Conservation (phyloP, 2,888 invertebrate species). For the Phaonia tiefii region DNA sequence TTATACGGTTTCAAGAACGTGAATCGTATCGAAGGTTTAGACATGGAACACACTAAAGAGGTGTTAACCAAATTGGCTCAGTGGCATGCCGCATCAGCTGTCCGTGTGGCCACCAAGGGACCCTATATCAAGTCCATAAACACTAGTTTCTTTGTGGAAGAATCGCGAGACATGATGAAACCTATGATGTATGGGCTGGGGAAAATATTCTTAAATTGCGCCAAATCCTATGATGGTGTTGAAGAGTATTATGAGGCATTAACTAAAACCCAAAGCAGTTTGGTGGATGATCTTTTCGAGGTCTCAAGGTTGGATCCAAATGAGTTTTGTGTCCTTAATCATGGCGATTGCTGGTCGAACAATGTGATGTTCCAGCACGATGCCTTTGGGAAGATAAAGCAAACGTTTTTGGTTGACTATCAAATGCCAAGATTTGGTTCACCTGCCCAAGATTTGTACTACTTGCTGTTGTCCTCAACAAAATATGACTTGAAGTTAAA, state of each 20-base stretch:
- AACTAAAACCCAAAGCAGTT: constrained; percentile 56
- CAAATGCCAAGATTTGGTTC: constrained; percentile 75
- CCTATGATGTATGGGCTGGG: constrained; percentile 46
- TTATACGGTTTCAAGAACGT: constrained; percentile 70
- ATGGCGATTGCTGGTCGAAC: constrained; percentile 78
- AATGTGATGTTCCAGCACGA: constrained; percentile 77
- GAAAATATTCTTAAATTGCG: constrained; percentile 57
- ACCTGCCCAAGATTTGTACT: constrained; percentile 74
- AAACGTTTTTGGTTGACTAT: constrained; percentile 75
- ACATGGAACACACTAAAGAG: constrained; percentile 70
- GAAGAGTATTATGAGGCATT: constrained; percentile 70
- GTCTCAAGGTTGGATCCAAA: constrained; percentile 54
- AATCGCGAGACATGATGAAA: constrained; percentile 36
- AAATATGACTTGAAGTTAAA: constrained; percentile 73
- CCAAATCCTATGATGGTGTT: constrained; percentile 68
- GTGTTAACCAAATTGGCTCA: constrained; percentile 73
- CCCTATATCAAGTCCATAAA: constrained; percentile 60
- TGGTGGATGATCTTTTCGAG: constrained; percentile 56
- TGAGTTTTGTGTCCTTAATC: constrained; percentile 76
- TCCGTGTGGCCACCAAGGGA: constrained; percentile 67
- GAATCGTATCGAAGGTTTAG: constrained; percentile 72
- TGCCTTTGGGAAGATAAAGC: constrained; percentile 69
- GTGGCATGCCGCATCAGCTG: constrained; percentile 75
- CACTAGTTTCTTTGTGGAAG: constrained; percentile 63
- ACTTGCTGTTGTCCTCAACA: constrained; percentile 75